Evolutionary conservation across 2,797 vertebrate species (phyloP), one percentile per base, ranked within the genome.

Genomic region (Oreochromis grahami): DNA sequence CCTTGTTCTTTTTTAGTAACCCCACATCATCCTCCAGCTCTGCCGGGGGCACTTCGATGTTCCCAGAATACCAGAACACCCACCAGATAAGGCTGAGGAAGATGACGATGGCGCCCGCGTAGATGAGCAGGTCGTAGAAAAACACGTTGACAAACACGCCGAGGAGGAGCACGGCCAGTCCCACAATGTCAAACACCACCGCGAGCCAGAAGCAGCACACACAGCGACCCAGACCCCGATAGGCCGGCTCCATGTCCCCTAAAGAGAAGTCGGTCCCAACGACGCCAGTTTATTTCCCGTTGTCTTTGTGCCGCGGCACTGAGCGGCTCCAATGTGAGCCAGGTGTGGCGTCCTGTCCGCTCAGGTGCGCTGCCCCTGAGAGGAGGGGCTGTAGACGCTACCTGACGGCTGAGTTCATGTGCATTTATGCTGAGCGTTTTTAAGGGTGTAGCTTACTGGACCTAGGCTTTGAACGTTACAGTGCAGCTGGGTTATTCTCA

Each of bases 31-130:
- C 97, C 90, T 95, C 91, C 58, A 97, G 94, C 85, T 96, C 96
- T 41, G 96, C 96, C 0, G 87, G 93, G 0, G 96, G 95, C 55
- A 98, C 96, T 83, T 98, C 97, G 87, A 98, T 95, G 95, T 99
- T 99, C 41, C 98, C 97, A 1, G 96, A 97, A 96, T 97, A 98
- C 98, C 98, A 99, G 94, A 98, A 98, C 55, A 98, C 95, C 98
- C 98, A 99, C 97, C 98, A 98, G 76, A 98, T 92, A 55, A 98
- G 97, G 91, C 98, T 98, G 84, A 98, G 90, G 94, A 99, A 98
- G 90, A 98, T 96, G 88, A 97, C 91, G 89, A 98, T 97, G 89
- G 97, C 96, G 26, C 98, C 98, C 36, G 96, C 96, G 89, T 98
- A 99, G 86, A 99, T 97, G 34, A 99, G 96, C 91, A 98, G 90